Evolutionary conservation across 2,888 invertebrate species (phyloP).

Genomic region (Zaprionus obscuricornis): DNA sequence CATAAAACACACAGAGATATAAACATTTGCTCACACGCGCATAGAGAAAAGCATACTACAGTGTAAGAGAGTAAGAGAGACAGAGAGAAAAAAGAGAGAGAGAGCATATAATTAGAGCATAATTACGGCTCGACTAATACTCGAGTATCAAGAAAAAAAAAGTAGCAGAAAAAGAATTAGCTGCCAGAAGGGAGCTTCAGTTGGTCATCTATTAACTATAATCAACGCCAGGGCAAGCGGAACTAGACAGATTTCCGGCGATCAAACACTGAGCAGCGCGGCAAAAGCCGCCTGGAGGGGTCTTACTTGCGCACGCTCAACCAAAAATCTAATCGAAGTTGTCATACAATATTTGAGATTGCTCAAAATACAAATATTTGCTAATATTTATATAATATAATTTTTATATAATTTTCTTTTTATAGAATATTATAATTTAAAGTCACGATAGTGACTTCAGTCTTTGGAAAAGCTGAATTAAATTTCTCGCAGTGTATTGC

Average conservation of each 20-base stretch:
- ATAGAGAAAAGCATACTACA: conserved; percentile 16
- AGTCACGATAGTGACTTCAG: too few species aligned
- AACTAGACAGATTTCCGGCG: conserved; percentile 79
- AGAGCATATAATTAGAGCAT: conserved; percentile 73
- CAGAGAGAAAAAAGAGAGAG: conserved; percentile 17
- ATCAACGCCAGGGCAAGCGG: conserved; percentile 77
- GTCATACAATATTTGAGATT: too few species aligned
- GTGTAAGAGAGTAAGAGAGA: too few species aligned
- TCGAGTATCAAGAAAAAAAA: conserved; percentile 49
- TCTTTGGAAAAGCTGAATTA: too few species aligned
- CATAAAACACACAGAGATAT: conserved; percentile 3
- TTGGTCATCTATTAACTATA: conserved; percentile 77
- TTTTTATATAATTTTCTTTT: too few species aligned
- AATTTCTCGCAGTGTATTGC: conserved; percentile 30
- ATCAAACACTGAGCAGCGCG: conserved; percentile 75
- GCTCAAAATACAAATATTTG: too few species aligned
- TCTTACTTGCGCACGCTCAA: too few species aligned
- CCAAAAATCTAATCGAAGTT: conserved; percentile 9
- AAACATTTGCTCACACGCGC: conserved; percentile 3
- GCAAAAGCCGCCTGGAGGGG: conserved; percentile 51
- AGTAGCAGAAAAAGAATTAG: conserved; percentile 66
- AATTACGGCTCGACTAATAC: conserved; percentile 73
- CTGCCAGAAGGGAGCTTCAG: conserved; percentile 52
- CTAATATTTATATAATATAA: too few species aligned
- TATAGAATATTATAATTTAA: too few species aligned